Evolutionary conservation across 2,797 vertebrate species (phyloP).

Genomic region (Syncerus caffer): DNA sequence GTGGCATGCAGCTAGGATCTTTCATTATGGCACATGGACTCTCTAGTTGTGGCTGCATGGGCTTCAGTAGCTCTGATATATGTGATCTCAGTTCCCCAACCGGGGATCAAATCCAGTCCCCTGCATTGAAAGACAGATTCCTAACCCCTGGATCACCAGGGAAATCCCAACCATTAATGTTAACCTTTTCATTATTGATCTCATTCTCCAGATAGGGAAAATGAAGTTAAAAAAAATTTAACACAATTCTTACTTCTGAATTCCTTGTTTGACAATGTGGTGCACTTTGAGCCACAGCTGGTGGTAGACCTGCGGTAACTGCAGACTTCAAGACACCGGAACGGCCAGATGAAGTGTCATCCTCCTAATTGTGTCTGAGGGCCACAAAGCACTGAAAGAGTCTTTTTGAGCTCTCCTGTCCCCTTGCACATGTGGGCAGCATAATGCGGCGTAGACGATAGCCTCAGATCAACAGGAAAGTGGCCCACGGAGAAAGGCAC

Average conservation of each 20-base stretch:
- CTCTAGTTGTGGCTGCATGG: not conserved
- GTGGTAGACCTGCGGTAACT: not conserved
- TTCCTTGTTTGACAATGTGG: slow-evolving; percentile 12
- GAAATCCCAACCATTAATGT: not conserved
- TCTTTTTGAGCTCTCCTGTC: not conserved
- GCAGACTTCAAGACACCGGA: not conserved
- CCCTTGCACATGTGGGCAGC: not conserved
- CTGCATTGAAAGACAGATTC: not conserved
- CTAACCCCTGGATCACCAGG: not conserved
- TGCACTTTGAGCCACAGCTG: not conserved
- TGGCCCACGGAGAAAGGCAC: slow-evolving; percentile 16
- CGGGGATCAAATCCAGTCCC: not conserved
- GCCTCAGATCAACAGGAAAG: slow-evolving; percentile 49
- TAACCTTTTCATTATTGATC: not conserved
- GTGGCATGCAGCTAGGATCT: not conserved
- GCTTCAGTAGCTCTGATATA: not conserved
- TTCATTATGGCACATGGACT: not conserved
- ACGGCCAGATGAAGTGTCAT: not conserved
- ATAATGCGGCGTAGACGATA: not conserved
- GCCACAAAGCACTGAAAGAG: not conserved
- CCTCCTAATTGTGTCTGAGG: not conserved
- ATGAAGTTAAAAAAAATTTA: not conserved
- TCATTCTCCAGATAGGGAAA: not conserved
- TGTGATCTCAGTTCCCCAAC: not conserved
- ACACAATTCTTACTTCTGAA: not conserved